Base-by-base conservation (phyloP, 2,113 vertebrate species). In the Lophius piscatorius region DNA sequence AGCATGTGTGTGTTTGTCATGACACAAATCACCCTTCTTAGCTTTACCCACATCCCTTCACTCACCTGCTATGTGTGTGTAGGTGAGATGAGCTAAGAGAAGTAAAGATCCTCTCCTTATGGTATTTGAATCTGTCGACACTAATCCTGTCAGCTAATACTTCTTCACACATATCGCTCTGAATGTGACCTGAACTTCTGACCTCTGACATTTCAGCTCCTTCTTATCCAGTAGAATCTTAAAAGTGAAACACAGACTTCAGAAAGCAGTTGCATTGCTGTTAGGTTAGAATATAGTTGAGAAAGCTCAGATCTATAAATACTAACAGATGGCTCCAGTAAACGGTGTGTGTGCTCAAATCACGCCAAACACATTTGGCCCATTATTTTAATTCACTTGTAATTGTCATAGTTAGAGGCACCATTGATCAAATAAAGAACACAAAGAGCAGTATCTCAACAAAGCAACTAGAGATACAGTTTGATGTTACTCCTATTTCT, bases 121-220 rank as follows among this genome's bases (percentile, higher is more conserved):
- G 36, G 5, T 13, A 42, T 63, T 47, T 26, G 13, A 1, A 4
- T 47, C 41, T 66, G 26, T 13, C 5, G 46, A 55, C 55, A 50
- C 42, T 69, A 70, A 74, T 66, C 57, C 38, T 18, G 14, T 41
- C 5, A n/a, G 46, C 44, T 56, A 52, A 75, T 23, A 35, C 44
- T 39, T 14, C 34, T 26, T 14, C 20, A 16, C 40, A 16, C 18
- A 6, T 52, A 52, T 59, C 12, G 4, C 9, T 41, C 23, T 55
- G 8, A 56, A 39, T 35, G 26, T 24, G 24, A n/a, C 58, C 34
- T 28, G 60, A 52, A 67, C 52, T 62, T 61, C 9, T 4, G 36
- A 34, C 58, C 34, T 55, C 48, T 77, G 45, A 77, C 58, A 54
- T 52, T 21, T 0, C 28, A 28, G 22, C 36, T 54, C 41, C 4